Evolutionary conservation across 2,888 invertebrate genomes (phyloP).

Genomic region (Peribatodes rhomboidaria): DNA sequence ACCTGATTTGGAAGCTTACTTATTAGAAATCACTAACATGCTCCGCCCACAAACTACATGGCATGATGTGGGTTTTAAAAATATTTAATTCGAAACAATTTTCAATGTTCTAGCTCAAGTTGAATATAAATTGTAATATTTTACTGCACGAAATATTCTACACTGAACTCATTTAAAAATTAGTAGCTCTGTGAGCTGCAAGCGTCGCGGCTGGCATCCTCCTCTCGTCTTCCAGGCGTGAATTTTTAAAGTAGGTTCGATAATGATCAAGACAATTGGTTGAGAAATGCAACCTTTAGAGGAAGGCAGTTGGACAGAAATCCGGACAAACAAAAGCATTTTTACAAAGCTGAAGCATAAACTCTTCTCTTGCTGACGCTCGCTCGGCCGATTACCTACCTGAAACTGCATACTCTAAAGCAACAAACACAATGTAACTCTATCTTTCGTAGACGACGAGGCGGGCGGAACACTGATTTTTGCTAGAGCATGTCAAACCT

Average conservation of each 20-base stretch:
- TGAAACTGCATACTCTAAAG: not conserved
- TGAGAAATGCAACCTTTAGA: too few species aligned
- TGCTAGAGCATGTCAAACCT: constrained; percentile 9
- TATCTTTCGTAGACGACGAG: not conserved
- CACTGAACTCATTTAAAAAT: not conserved
- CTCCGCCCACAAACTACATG: constrained; percentile 13
- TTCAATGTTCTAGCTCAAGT: not conserved
- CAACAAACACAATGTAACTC: not conserved
- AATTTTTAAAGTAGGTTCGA: too few species aligned
- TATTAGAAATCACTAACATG: constrained; percentile 20
- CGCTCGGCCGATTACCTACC: too few species aligned
- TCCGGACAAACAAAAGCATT: too few species aligned
- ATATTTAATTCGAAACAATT: not conserved
- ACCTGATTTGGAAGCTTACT: constrained; percentile 21
- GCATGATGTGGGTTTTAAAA: constrained; percentile 5
- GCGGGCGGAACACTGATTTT: constrained; percentile 17
- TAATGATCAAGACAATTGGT: too few species aligned
- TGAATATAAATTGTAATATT: not conserved
- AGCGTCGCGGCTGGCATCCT: too few species aligned
- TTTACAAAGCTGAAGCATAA: too few species aligned
- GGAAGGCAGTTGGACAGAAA: too few species aligned
- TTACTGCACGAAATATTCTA: not conserved
- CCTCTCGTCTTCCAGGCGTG: too few species aligned
- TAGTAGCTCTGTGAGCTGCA: too few species aligned
- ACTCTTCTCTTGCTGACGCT: too few species aligned